phyloP scores from a whole-genome alignment of 2,113 vertebrate genomes.

The Melanocharis versteri region DNA sequence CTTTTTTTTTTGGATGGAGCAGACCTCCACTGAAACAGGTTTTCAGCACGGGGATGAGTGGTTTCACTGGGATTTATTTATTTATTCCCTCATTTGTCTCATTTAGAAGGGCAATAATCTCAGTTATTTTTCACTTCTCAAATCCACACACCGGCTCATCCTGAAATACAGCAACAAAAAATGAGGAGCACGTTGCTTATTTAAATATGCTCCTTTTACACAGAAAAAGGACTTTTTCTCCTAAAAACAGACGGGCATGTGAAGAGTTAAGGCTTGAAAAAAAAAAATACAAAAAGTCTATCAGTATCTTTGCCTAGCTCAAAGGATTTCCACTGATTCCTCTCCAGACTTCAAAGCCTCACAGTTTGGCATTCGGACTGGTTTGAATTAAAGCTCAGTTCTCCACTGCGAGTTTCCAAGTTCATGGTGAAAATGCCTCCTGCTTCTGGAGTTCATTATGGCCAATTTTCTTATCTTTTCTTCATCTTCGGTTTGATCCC shows the following conservation, averaged over 20 bases:
- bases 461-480: constrained; percentile 93
- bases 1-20: not conserved
- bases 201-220: not conserved
- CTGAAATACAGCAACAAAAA: not conserved
- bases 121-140: not conserved
- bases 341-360: constrained; percentile 88
- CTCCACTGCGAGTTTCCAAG: constrained; percentile 78
- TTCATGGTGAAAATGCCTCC: constrained; percentile 82
- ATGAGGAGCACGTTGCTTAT: accelerated
- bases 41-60: not conserved
- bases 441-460: constrained; percentile 93
- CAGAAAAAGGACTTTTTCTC: not conserved
- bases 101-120: not conserved
- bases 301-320: constrained; percentile 47
- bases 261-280: constrained; percentile 23
- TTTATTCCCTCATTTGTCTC: not conserved
- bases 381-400: constrained; percentile 90
- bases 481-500: constrained; percentile 84
- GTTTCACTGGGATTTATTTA: not conserved
- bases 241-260: not conserved
- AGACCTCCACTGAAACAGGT: not conserved
- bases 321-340: constrained; percentile 75
- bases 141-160: not conserved
- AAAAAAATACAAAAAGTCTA: not conserved
- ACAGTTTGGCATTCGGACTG: constrained; percentile 81